Conservation (phyloP, 2,113 vertebrate species). For the Calidris pugnax region DNA sequence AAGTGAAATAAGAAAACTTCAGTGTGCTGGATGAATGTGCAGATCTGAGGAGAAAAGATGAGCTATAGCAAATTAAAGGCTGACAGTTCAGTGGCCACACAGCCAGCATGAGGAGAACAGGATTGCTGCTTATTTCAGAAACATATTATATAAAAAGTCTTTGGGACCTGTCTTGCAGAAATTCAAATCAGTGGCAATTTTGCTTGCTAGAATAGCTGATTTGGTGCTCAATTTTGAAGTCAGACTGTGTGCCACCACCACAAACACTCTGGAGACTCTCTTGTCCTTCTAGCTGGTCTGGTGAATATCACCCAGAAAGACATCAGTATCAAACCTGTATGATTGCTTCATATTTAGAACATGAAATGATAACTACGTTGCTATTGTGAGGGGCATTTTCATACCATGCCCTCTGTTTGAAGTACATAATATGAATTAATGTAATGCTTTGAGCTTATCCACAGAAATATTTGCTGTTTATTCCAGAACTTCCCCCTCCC, state of each 20-base stretch:
- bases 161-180: background rate
- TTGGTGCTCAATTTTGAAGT: background rate
- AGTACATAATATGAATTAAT: background rate
- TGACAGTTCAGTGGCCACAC: background rate
- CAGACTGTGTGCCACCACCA: background rate
- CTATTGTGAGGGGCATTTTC: background rate
- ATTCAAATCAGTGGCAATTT: background rate
- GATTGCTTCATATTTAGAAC: background rate
- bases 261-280: fast-evolving
- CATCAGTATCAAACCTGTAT: background rate
- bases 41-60: background rate
- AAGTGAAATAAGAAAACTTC: background rate
- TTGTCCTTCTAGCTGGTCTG: background rate
- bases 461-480: background rate
- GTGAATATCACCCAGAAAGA: background rate
- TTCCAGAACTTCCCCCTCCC: background rate
- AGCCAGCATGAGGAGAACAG: background rate
- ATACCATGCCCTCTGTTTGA: background rate
- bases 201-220: background rate
- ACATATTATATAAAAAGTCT: background rate
- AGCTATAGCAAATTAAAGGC: background rate
- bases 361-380: background rate
- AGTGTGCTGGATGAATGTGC: background rate
- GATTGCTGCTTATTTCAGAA: background rate
- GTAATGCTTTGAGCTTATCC: background rate